Evolutionary conservation across 2,797 vertebrate genomes (phyloP).

Genomic region (Mormyrus hasselquistii): DNA sequence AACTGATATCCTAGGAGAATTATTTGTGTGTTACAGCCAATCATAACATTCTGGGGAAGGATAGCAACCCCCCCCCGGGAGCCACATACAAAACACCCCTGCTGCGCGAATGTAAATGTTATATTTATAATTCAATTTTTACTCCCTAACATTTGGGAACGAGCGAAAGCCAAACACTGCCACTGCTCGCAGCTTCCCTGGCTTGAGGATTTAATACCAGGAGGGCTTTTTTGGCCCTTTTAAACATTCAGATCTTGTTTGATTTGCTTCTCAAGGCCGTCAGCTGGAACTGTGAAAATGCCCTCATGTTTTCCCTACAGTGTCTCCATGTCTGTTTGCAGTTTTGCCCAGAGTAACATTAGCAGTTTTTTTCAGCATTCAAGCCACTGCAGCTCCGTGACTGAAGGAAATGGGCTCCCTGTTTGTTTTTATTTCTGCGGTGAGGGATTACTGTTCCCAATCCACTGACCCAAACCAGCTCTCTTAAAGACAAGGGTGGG

Average conservation of each 20-base stretch:
- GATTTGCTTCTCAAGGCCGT: slow-evolving; percentile 11
- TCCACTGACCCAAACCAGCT: not conserved
- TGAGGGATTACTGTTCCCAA: not conserved
- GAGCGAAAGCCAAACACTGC: slow-evolving; percentile 43
- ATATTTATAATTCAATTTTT: slow-evolving; percentile 57
- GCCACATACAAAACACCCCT: slow-evolving; percentile 9
- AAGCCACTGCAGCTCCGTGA: not conserved
- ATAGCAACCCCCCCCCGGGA: not conserved
- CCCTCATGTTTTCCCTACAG: not conserved
- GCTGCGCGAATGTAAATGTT: slow-evolving; percentile 61
- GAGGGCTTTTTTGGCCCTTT: not conserved
- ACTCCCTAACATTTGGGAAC: slow-evolving; percentile 55
- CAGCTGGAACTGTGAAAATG: not conserved
- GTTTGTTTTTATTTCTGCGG: not conserved
- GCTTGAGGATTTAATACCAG: not conserved
- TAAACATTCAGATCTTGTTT: slow-evolving; percentile 18
- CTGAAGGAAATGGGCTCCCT: not conserved
- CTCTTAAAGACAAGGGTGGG: not conserved
- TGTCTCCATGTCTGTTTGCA: not conserved
- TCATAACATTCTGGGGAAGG: not conserved
- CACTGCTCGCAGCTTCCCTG: not conserved
- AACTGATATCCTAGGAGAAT: slow-evolving; percentile 9
- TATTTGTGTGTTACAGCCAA: not conserved
- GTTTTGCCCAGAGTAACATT: slow-evolving; percentile 8
- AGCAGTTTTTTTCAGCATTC: not conserved